Conservation (phyloP, 2,888 invertebrate species). For the Scrobipalpa costella region DNA sequence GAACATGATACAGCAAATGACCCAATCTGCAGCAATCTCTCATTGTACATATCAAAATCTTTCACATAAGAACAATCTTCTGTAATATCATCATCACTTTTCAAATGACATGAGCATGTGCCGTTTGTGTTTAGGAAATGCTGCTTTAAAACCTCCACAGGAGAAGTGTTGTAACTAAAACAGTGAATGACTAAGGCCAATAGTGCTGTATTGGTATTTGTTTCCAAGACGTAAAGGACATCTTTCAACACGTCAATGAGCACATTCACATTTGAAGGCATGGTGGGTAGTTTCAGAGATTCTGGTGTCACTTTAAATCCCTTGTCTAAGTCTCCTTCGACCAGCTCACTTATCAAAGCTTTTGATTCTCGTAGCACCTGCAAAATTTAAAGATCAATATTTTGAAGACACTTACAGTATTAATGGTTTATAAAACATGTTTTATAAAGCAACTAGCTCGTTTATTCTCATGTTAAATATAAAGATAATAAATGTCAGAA, state of each 20-base stretch:
- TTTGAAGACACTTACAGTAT: no score
- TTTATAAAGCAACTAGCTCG: no score
- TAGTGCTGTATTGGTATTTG: constrained; percentile 84
- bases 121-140: constrained; percentile 51
- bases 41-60: constrained; percentile 85
- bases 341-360: constrained; percentile 66
- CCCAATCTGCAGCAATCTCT: constrained; percentile 85
- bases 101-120: constrained; percentile 49
- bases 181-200: constrained; percentile 77
- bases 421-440: no score
- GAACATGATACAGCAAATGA: constrained; percentile 84
- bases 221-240: constrained; percentile 83
- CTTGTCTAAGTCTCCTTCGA: constrained; percentile 66
- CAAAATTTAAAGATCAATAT: constrained; percentile 37
- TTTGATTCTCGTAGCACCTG: constrained; percentile 80
- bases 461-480: no score
- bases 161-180: constrained; percentile 57
- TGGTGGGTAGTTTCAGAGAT: constrained; percentile 64
- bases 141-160: constrained; percentile 54
- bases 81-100: constrained; percentile 45
- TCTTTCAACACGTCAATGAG: constrained; percentile 82
- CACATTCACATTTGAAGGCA: constrained; percentile 75
- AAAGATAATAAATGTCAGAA: background rate
- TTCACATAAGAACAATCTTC: constrained; percentile 79
- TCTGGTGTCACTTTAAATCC: constrained; percentile 66